Evolutionary conservation across 1,140 invertebrate genomes (phyloP).

Genomic region (Drosophila willistoni): DNA sequence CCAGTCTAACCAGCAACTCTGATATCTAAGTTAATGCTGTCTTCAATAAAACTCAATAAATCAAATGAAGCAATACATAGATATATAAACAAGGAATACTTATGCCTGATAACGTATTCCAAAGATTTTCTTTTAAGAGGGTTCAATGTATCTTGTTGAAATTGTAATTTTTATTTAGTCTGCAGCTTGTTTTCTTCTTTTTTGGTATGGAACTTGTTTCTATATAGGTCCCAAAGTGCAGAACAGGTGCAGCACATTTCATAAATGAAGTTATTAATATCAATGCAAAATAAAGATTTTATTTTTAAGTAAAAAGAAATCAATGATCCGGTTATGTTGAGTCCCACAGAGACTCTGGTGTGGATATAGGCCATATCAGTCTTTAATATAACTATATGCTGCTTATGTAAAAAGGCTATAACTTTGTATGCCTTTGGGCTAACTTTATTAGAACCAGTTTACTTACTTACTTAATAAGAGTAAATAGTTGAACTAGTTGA

Average conservation of each 20-base stretch:
- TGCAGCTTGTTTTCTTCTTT: constrained; percentile 17
- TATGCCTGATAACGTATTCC: constrained; percentile 6
- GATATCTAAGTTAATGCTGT: constrained; percentile 63
- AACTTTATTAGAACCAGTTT: background rate
- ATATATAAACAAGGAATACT: constrained; percentile 32
- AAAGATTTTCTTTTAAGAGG: constrained; percentile 16
- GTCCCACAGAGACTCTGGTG: no score
- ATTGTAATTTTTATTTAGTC: constrained; percentile 14
- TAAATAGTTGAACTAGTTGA: background rate
- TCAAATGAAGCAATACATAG: constrained; percentile 53
- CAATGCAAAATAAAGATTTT: background rate
- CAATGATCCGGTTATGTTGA: background rate
- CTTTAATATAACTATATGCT: no score
- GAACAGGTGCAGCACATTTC: background rate
- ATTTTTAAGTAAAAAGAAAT: background rate
- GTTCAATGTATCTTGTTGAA: constrained; percentile 10
- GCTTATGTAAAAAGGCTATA: background rate
- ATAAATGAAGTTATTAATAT: constrained; percentile 8
- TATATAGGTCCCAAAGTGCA: background rate
- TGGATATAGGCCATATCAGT: no score
- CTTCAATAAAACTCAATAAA: constrained; percentile 71
- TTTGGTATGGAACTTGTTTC: constrained; percentile 5
- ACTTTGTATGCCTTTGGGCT: background rate
- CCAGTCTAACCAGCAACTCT: constrained; percentile 55
- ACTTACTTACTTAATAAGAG: background rate